Evolutionary conservation across 2,797 vertebrate species (phyloP).

Genomic region (Vireo griseus): DNA sequence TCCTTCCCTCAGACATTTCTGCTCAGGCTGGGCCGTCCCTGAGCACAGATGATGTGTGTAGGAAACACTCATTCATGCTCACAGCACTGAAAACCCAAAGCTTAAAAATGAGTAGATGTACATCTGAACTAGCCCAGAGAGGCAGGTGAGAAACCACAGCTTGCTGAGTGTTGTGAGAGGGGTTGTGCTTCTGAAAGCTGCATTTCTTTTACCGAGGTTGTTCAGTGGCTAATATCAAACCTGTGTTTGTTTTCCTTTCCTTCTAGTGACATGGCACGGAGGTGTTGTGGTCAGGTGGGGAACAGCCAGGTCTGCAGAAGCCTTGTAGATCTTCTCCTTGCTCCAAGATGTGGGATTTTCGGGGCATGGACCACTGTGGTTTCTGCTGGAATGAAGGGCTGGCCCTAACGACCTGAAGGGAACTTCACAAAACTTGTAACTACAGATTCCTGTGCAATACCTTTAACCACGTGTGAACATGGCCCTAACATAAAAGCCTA

Average conservation of each 20-base stretch:
- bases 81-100: not conserved
- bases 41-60: not conserved
- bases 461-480: not conserved
- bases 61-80: not conserved
- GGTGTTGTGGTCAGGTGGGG: fast-evolving
- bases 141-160: not conserved
- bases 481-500: not conserved
- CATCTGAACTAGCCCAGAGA: not conserved
- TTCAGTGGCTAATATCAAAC: not conserved
- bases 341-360: not conserved
- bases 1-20: not conserved
- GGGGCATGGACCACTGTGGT: not conserved
- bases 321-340: not conserved
- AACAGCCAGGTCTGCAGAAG: not conserved
- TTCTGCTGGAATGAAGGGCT: not conserved
- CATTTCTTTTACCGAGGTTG: not conserved
- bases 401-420: fast-evolving
- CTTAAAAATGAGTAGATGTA: not conserved
- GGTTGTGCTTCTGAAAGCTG: fast-evolving
- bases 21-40: not conserved
- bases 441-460: not conserved
- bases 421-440: not conserved
- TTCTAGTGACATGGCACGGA: not conserved
- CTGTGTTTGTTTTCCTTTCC: not conserved
- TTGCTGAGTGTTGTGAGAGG: not conserved